phyloP scores from a whole-genome alignment of 2,888 invertebrate species.

The Villa cingulata region DNA sequence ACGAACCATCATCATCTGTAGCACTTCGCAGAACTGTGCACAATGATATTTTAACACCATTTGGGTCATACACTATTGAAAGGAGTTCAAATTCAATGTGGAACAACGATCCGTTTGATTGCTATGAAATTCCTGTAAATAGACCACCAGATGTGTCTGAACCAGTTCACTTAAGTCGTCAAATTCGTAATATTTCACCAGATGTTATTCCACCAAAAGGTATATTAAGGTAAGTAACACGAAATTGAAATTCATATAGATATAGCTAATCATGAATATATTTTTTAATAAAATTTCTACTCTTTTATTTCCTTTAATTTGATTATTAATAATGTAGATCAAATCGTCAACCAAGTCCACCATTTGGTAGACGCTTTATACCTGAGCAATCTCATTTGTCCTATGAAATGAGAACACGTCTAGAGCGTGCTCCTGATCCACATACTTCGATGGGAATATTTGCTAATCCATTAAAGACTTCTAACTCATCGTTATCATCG shows the following conservation, averaged over 20 bases:
- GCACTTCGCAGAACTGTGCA: slow-evolving; percentile 25
- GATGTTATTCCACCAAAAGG: slow-evolving; percentile 20
- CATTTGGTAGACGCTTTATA: slow-evolving; percentile 21
- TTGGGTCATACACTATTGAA: slow-evolving; percentile 8
- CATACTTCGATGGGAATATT: slow-evolving; percentile 34
- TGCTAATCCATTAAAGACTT: slow-evolving; percentile 22
- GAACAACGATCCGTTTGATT: slow-evolving; percentile 28
- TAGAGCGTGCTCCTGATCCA: slow-evolving; percentile 30
- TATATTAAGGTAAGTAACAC: slow-evolving; percentile 15
- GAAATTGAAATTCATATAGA: no score
- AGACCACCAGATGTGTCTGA: slow-evolving; percentile 8
- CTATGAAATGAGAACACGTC: slow-evolving; percentile 31
- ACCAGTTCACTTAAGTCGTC: slow-evolving; percentile 17
- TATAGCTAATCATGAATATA: no score
- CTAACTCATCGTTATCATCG: slow-evolving; percentile 4
- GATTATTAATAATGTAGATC: no score
- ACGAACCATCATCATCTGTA: slow-evolving; percentile 20
- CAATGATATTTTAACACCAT: slow-evolving; percentile 21
- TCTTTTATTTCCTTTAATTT: neutral
- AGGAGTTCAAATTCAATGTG: slow-evolving; percentile 4
- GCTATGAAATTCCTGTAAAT: slow-evolving; percentile 25
- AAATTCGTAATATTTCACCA: slow-evolving; percentile 26
- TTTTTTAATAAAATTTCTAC: neutral
- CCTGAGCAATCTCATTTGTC: slow-evolving; percentile 29
- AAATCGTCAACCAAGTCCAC: slow-evolving; percentile 18